Percentiles rank a stretch among this genome's conserved stretches.
phyloP scores from a whole-genome alignment of 2,113 vertebrate genomes.

The Progne subis region DNA sequence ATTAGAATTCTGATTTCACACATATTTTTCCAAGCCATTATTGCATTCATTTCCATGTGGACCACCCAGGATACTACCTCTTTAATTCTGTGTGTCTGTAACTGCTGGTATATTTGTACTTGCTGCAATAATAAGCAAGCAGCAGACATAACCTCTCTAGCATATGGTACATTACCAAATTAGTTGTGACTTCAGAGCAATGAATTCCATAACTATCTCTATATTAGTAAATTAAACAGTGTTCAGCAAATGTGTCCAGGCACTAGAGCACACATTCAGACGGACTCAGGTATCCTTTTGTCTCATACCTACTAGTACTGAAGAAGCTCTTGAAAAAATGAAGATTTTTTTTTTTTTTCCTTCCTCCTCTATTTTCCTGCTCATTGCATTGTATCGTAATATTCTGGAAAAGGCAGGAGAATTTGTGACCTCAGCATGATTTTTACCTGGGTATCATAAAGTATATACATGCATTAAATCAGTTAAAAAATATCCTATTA shows the following conservation, averaged over 20 bases:
- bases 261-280: background rate
- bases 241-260: background rate
- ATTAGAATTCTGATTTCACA: background rate
- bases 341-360: background rate
- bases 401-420: background rate
- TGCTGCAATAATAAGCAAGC: background rate
- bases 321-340: background rate
- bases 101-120: background rate
- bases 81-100: background rate
- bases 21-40: background rate
- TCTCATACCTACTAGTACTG: background rate
- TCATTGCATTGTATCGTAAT: background rate
- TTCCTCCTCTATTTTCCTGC: background rate
- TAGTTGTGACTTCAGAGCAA: background rate
- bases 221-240: background rate
- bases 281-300: background rate
- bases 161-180: background rate
- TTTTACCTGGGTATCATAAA: background rate
- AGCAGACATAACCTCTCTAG: background rate
- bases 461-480: background rate
- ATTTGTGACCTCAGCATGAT: background rate
- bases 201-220: background rate
- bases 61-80: background rate
- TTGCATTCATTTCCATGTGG: background rate
- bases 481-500: background rate